Conservation (phyloP, 2,113 vertebrate species). For the Pelusios castaneus region DNA sequence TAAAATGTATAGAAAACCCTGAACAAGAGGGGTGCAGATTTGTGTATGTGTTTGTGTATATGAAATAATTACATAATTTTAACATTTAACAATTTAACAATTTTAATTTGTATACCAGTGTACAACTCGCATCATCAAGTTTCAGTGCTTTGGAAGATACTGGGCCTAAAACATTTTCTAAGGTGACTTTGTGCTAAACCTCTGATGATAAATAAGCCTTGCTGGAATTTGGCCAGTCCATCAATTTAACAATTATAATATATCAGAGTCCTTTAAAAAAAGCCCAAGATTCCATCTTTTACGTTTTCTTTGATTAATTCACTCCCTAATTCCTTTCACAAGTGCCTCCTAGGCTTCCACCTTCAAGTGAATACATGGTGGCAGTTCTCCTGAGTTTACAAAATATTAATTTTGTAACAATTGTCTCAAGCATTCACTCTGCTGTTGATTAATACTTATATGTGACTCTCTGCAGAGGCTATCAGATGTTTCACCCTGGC, state of each 20-base stretch:
- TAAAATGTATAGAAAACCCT: neutral
- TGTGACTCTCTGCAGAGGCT: neutral
- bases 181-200: neutral
- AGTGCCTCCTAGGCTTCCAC: neutral
- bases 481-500: neutral
- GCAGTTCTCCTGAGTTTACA: neutral
- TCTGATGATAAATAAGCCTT: neutral
- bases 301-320: neutral
- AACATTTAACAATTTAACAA: no score
- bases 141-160: neutral
- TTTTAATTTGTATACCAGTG: neutral
- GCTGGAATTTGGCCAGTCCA: neutral
- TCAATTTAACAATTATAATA: neutral
- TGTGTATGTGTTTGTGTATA: neutral
- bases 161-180: neutral
- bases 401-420: no score
- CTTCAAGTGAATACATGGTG: neutral
- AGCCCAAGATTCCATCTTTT: neutral
- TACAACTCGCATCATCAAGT: neutral
- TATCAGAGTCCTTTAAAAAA: neutral
- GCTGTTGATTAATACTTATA: neutral
- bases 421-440: accelerated
- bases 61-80: neutral
- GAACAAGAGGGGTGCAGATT: neutral
- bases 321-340: neutral